Base-by-base conservation (phyloP, 2,797 vertebrate species). In the Lemur catta region DNA sequence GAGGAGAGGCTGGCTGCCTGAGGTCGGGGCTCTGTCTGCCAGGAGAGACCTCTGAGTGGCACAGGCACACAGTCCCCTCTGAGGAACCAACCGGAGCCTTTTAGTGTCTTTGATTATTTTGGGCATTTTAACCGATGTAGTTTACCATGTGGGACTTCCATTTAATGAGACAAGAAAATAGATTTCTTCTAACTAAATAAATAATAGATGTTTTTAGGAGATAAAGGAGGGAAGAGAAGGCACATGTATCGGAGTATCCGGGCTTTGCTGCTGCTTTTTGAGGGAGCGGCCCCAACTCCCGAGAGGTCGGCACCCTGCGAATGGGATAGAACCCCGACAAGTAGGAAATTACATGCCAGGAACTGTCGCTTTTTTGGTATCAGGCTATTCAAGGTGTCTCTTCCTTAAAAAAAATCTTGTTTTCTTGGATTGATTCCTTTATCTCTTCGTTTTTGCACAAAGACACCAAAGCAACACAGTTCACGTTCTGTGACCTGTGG, bases 211-310 rank as follows among this genome's bases (percentile, higher is more conserved):
- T 14, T 59, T 48, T 2, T 8, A 75, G 59, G 4, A n/a, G 26
- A 63, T 2, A 14, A 55, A 24, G 30, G 35, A 75, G 17, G 28
- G 18, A 50, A 28, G 24, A 79, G 91, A 38, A 52, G 43, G 33
- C 17, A 3, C 4, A 0, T 2, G 0, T 11, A 2, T 11, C 8
- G 30, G 48, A 65, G 28, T 0, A 4, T 1, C 57, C 7, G 0
- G 59, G 12, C 71, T 41, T 41, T 28, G 55, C 46, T 48, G 22
- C 52, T 3, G 22, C 22, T 28, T 10, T 28, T 22, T 43, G 30
- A 22, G 17, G 11, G 6, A 69, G 75, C 26, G 2, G 7, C 8
- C 4, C 10, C 0, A 0, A 13, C 26, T 59, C 20, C 46, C 0
- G 3, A 4, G 26, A 22, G 7, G 12, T 9, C 17, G 28, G 30